A percentile compares a stretch with the other conserved stretches of the same genome.
Evolutionary conservation across 2,113 vertebrate genomes (phyloP).

Genomic region (Leucoraja erinaceus): DNA sequence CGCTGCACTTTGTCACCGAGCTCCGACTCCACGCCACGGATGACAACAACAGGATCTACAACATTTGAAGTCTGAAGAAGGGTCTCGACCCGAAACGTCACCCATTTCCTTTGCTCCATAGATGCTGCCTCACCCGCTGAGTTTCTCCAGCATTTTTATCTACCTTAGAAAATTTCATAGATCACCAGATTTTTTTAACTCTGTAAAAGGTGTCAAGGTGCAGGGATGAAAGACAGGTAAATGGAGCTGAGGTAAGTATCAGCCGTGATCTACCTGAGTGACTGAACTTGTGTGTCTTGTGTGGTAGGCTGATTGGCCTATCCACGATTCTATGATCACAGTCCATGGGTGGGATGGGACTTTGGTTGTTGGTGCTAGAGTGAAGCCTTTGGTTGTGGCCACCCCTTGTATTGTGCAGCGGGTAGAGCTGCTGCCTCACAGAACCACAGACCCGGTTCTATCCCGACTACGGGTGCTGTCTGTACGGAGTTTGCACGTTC

Average conservation of each 20-base stretch:
- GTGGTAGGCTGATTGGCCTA: background rate
- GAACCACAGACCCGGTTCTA: too few relatives aligned
- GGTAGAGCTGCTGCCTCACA: too few relatives aligned
- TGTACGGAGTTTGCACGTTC: too few relatives aligned
- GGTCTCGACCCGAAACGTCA: too few relatives aligned
- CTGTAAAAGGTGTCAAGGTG: background rate
- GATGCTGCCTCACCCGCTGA: too few relatives aligned
- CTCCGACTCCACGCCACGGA: background rate
- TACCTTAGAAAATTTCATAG: background rate
- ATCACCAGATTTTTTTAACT: background rate
- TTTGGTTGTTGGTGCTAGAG: too few relatives aligned
- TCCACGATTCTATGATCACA: background rate
- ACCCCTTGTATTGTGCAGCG: too few relatives aligned
- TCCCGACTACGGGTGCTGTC: too few relatives aligned
- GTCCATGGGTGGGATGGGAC: background rate
- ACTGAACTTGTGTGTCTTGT: background rate
- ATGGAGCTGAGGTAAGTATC: background rate
- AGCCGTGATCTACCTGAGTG: background rate
- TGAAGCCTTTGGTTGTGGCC: too few relatives aligned
- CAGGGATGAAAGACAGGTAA: background rate
- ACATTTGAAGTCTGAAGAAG: too few relatives aligned
- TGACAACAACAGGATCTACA: background rate
- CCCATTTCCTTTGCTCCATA: too few relatives aligned
- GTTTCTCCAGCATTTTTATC: too few relatives aligned
- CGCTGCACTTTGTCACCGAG: background rate